phyloP scores from a whole-genome alignment of 2,888 invertebrate genomes.

The Nomada goodeniana region DNA sequence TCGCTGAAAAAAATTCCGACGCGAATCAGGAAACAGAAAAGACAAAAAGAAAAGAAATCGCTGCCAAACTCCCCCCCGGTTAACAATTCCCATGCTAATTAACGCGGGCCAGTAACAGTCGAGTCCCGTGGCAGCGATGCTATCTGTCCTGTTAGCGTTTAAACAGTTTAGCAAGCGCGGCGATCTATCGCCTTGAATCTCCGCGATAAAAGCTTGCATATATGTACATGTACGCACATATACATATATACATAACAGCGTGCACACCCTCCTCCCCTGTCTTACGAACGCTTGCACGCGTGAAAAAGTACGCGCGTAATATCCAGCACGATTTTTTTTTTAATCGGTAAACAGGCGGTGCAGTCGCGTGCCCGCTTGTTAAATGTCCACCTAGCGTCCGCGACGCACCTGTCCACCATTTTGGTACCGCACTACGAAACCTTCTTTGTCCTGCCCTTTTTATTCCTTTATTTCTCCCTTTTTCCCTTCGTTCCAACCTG shows the following conservation, averaged over 20 bases:
- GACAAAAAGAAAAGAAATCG: background rate
- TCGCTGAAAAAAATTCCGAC: background rate
- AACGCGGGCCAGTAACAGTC: slow-evolving; percentile 17
- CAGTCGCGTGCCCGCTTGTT: slow-evolving; percentile 74
- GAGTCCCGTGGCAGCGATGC: slow-evolving; percentile 46
- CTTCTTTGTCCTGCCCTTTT: background rate
- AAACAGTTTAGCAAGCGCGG: slow-evolving; percentile 63
- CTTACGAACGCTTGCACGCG: slow-evolving; percentile 26
- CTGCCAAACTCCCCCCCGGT: background rate
- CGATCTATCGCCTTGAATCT: slow-evolving; percentile 65
- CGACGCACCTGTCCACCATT: slow-evolving; percentile 79
- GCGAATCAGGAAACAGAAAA: background rate
- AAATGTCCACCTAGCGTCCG: slow-evolving; percentile 43
- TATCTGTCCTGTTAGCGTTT: slow-evolving; percentile 61
- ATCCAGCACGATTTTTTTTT: slow-evolving; percentile 45
- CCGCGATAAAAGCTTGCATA: slow-evolving; percentile 33
- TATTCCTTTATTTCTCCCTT: background rate
- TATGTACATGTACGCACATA: too few relatives aligned
- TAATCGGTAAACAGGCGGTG: slow-evolving; percentile 49
- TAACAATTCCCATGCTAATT: slow-evolving; percentile 53
- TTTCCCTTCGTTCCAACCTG: slow-evolving; percentile 34
- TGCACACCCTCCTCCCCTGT: slow-evolving; percentile 17
- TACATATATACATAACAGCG: background rate
- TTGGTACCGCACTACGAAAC: slow-evolving; percentile 67
- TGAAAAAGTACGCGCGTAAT: slow-evolving; percentile 46